Base-by-base conservation (phyloP, 2,113 vertebrate genomes). In the Columbina picui region DNA sequence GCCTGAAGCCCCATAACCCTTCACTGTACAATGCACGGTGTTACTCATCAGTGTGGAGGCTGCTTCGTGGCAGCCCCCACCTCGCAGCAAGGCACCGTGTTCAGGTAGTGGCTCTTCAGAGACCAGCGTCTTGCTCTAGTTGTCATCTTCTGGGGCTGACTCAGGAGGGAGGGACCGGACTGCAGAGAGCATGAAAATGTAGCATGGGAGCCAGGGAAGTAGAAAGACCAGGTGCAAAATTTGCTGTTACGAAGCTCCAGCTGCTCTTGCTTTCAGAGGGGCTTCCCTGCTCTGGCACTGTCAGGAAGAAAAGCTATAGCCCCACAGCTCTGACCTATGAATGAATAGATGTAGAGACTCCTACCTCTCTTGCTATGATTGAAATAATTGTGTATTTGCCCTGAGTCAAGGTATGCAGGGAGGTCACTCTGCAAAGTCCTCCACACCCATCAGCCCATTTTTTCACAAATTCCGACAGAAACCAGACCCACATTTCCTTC, bases 31-130 rank as follows among this genome's bases (percentile, higher is more conserved):
- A 23, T 1, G 6, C 12, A 3, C 17, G 43, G 43, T 3, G 7
- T 23, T 38, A 13, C 64, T 56, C 0, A 0, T 16, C 43, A 30
- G 49, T 1, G 0, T 3, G 2, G 26, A 68, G 52, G 18, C 15
- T 36, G 29, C 45, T 49, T 61, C 22, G 1, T 2, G 12, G 52
- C 56, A n/a, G 38, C 22, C 7, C 22, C 47, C n/a, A 15, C 14
- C 38, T 71, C 27, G 5, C 27, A 71, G 47, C 45, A 68, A 27
- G 71, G 52, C 25, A 61, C 47, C 15, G 3, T 0, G 0, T 12
- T 25, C n/a, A 12, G 68, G 8, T 11, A 5, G 7, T 23, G 9
- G 10, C 3, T 67, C 9, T 30, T n/a, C 32, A 63, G 80, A 68
- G 15, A 32, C 11, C 32, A 60, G 10, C 4, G 7, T 60, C 45